Conservation (phyloP, 2,797 vertebrate species). For the Xerus rutilus region DNA sequence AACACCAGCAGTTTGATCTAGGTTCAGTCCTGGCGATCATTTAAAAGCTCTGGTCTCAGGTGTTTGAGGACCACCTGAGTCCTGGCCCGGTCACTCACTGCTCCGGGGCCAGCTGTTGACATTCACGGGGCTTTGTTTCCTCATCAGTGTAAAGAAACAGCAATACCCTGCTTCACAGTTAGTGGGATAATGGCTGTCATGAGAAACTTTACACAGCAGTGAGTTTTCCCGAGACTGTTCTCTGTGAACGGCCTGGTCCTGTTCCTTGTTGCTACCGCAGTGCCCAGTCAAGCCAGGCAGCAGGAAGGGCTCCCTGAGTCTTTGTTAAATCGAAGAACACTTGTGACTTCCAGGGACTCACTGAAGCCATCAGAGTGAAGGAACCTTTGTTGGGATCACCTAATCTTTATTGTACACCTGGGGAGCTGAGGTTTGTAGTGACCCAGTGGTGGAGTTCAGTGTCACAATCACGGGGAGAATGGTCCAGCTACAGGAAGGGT, state of each 20-base stretch:
- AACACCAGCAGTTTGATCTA: neutral
- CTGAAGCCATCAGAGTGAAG: neutral
- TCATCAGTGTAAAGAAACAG: neutral
- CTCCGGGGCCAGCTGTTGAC: neutral
- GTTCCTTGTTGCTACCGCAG: neutral
- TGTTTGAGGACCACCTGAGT: rapidly evolving
- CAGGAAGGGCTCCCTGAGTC: neutral
- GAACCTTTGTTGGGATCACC: neutral
- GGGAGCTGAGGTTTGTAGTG: neutral
- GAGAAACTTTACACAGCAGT: rapidly evolving
- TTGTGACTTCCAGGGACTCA: neutral
- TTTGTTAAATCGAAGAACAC: neutral
- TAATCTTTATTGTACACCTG: neutral
- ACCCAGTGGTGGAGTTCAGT: neutral
- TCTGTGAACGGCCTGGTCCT: neutral
- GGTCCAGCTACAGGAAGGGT: neutral
- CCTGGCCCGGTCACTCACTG: neutral
- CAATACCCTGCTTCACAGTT: rapidly evolving
- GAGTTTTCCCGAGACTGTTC: neutral
- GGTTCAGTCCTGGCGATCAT: neutral
- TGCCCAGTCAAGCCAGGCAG: too few species aligned
- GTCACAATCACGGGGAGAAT: neutral
- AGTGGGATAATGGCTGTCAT: neutral
- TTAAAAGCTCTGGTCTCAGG: neutral
- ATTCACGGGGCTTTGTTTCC: neutral